phyloP scores from a whole-genome alignment of 2,797 vertebrate species.

The Gastrophryne carolinensis region DNA sequence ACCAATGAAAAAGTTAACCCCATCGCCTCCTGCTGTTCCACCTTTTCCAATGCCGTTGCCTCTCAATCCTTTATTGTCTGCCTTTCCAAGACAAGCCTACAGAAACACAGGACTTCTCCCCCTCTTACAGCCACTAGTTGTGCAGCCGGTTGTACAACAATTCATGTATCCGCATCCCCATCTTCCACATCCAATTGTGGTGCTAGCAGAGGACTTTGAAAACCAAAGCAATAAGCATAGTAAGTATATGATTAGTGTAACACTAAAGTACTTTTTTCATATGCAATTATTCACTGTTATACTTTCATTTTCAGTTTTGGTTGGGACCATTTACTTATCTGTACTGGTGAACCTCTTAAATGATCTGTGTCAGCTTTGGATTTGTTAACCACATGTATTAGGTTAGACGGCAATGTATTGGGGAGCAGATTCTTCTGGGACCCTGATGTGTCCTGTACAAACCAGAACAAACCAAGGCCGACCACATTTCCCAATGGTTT shows the following conservation, averaged over 20 bases:
- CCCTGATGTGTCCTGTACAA: too few relatives aligned
- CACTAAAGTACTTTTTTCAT: too few relatives aligned
- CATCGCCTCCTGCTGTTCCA: slow-evolving; percentile 72
- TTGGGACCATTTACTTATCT: too few relatives aligned
- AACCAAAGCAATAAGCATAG: slow-evolving; percentile 72
- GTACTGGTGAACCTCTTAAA: too few relatives aligned
- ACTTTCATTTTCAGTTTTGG: too few relatives aligned
- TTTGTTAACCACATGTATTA: too few relatives aligned
- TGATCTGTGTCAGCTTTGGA: too few relatives aligned
- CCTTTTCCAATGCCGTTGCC: slow-evolving; percentile 76
- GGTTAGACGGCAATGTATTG: too few relatives aligned
- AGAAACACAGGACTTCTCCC: slow-evolving; percentile 77
- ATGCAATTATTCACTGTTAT: too few relatives aligned
- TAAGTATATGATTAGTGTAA: slow-evolving; percentile 58
- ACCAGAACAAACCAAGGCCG: too few relatives aligned
- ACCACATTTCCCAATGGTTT: too few relatives aligned
- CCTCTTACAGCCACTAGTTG: slow-evolving; percentile 79
- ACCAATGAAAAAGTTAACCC: slow-evolving; percentile 73
- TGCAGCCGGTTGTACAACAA: slow-evolving; percentile 73
- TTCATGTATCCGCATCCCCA: slow-evolving; percentile 85
- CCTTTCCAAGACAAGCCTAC: slow-evolving; percentile 72
- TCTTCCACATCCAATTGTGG: slow-evolving; percentile 83
- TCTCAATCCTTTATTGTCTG: slow-evolving; percentile 71
- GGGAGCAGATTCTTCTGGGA: too few relatives aligned
- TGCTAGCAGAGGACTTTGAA: slow-evolving; percentile 78